Conservation (phyloP, 2,797 vertebrate species). For the Hydrophis major region DNA sequence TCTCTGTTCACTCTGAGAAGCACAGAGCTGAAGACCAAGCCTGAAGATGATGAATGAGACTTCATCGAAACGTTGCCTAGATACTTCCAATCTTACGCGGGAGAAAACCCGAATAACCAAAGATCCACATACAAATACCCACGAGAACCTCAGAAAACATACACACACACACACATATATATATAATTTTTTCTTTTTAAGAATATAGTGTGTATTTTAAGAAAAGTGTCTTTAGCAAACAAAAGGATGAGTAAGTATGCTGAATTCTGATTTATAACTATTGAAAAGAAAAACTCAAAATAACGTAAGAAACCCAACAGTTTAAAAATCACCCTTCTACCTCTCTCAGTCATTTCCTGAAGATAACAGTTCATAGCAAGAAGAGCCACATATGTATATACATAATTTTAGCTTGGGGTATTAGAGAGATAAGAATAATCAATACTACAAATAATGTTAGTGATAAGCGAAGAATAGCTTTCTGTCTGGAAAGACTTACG, state of each 20-base stretch:
- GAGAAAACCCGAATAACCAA: too few species aligned
- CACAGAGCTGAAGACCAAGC: too few species aligned
- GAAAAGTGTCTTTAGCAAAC: background rate
- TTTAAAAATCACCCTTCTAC: background rate
- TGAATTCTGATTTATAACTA: background rate
- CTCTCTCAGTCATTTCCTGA: background rate
- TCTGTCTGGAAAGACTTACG: constrained; percentile 70
- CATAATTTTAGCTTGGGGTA: background rate
- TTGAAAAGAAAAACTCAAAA: background rate
- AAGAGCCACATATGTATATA: background rate
- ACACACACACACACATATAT: too few species aligned
- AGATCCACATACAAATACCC: too few species aligned
- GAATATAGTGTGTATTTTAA: too few species aligned
- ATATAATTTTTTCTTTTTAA: too few species aligned
- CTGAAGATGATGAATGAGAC: too few species aligned
- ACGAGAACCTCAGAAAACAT: too few species aligned
- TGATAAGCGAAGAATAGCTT: constrained; percentile 43
- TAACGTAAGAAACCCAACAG: background rate
- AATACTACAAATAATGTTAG: constrained; percentile 36
- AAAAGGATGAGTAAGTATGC: background rate
- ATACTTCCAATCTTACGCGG: too few species aligned
- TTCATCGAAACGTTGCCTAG: too few species aligned
- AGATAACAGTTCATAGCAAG: background rate
- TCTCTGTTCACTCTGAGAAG: too few species aligned
- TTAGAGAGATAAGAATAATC: background rate